A percentile compares a stretch with the other conserved stretches of the same genome.
phyloP scores from a whole-genome alignment of 2,113 vertebrate genomes.

The Esox niger region DNA sequence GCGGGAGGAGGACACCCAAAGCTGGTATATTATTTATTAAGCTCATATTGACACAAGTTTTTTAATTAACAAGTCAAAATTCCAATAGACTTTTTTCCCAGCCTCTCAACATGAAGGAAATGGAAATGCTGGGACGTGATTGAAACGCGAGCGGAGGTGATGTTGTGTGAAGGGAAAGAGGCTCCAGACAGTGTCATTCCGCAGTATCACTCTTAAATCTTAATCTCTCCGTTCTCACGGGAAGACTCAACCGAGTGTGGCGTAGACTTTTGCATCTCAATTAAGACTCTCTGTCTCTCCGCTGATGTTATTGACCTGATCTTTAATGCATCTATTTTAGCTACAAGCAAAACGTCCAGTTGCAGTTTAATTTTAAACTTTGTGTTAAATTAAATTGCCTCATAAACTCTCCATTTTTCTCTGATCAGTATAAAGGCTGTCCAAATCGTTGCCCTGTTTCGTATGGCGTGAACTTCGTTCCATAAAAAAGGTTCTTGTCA shows the following conservation, averaged over 20 bases:
- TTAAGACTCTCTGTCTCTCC: conserved; percentile 47
- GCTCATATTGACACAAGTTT: conserved; percentile 3
- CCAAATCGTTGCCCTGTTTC: no score
- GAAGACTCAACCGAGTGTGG: conserved; percentile 57
- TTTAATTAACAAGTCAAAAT: conserved; percentile 44
- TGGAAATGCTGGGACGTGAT: not conserved
- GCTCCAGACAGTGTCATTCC: conserved; percentile 47
- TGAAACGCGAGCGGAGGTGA: conserved; percentile 39
- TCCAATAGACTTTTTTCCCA: conserved; percentile 10
- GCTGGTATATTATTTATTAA: no score
- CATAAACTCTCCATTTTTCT: conserved; percentile 32
- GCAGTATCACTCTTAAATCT: conserved; percentile 63
- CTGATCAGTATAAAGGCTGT: conserved; percentile 28
- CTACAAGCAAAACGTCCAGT: conserved; percentile 40
- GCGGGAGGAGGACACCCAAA: no score
- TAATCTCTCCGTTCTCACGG: conserved; percentile 58
- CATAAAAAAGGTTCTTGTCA: no score
- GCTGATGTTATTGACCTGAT: conserved; percentile 39
- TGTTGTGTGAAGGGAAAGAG: conserved; percentile 47
- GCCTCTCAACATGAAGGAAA: conserved; percentile 7
- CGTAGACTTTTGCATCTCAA: conserved; percentile 63
- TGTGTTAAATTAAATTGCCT: conserved; percentile 31
- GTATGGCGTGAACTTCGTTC: no score
- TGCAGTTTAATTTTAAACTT: conserved; percentile 40
- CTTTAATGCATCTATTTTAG: conserved; percentile 49